Conservation (phyloP, 1,140 invertebrate species). For the Pseudomyrmex concolor region DNA sequence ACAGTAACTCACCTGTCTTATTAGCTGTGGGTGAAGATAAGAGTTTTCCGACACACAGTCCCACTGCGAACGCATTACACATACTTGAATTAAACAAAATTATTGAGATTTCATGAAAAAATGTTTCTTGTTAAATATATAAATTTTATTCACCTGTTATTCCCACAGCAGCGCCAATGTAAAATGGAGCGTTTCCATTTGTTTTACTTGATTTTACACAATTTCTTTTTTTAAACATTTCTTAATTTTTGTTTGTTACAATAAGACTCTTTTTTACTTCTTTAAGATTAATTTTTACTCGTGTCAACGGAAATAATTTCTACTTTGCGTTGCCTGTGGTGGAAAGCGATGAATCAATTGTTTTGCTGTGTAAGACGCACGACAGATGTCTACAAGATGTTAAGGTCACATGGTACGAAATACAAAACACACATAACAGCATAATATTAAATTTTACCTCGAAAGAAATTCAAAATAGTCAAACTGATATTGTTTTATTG, state of each 20-base stretch:
- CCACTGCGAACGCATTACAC: slow-evolving; percentile 22
- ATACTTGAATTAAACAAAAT: not conserved
- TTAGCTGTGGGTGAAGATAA: not conserved
- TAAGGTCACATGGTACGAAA: too few species aligned
- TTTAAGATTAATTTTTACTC: not conserved
- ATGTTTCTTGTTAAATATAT: not conserved
- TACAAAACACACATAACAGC: too few species aligned
- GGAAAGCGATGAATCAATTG: too few species aligned
- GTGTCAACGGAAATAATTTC: not conserved
- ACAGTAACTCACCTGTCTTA: not conserved
- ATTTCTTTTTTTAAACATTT: not conserved
- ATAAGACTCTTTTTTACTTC: not conserved
- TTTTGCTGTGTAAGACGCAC: too few species aligned
- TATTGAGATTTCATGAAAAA: not conserved
- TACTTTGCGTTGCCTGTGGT: too few species aligned
- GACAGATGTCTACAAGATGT: too few species aligned
- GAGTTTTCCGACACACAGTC: slow-evolving; percentile 32
- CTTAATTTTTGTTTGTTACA: not conserved
- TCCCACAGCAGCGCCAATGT: slow-evolving; percentile 6
- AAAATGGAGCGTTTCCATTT: not conserved
- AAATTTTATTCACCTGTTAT: slow-evolving; percentile 29
- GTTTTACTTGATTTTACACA: too few species aligned
- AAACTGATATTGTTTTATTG: too few species aligned
- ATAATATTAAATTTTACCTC: too few species aligned
- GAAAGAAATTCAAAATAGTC: too few species aligned